A percentile compares a stretch with the other conserved stretches of the same genome.
These are phyloP conservation scores for Aethes cnicana DNA, from an alignment of 2,888 invertebrate species.

Conservation along the genomic window DNA sequence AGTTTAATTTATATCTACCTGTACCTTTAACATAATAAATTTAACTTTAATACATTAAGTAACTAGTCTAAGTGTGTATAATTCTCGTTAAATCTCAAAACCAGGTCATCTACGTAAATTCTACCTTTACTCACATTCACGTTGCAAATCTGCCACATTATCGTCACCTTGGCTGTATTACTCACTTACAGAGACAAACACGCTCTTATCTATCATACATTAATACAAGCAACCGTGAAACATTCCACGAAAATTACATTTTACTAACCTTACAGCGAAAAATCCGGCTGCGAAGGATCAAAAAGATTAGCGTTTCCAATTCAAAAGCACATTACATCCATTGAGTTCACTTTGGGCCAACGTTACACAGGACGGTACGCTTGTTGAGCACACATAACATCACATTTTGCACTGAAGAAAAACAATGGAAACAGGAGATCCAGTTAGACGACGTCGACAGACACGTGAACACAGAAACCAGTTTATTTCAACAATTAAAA, in stretches of 20 bases:
- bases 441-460: constrained; percentile 50
- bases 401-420: constrained; percentile 77
- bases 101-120: constrained; percentile 13
- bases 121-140: constrained; percentile 8
- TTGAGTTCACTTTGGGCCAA: constrained; percentile 71
- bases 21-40: too few relatives aligned
- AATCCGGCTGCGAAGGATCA: constrained; percentile 50
- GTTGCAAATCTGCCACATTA: constrained; percentile 24
- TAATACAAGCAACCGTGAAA: constrained; percentile 28
- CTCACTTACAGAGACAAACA: constrained; percentile 32
- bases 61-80: too few relatives aligned
- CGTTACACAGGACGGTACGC: constrained; percentile 72
- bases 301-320: constrained; percentile 63
- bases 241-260: constrained; percentile 31
- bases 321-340: constrained; percentile 72
- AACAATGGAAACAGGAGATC: constrained; percentile 63
- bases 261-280: constrained; percentile 52
- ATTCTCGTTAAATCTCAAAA: constrained; percentile 21
- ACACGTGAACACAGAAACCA: constrained; percentile 54
- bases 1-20: neutral
- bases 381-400: constrained; percentile 74
- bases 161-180: constrained; percentile 40
- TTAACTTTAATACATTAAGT: too few relatives aligned
- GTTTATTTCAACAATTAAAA: constrained; percentile 55
- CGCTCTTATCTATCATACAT: constrained; percentile 30